These are phyloP conservation scores for Spermophilus dauricus DNA, from an alignment of 2,113 vertebrate species.

Conservation along the genomic window DNA sequence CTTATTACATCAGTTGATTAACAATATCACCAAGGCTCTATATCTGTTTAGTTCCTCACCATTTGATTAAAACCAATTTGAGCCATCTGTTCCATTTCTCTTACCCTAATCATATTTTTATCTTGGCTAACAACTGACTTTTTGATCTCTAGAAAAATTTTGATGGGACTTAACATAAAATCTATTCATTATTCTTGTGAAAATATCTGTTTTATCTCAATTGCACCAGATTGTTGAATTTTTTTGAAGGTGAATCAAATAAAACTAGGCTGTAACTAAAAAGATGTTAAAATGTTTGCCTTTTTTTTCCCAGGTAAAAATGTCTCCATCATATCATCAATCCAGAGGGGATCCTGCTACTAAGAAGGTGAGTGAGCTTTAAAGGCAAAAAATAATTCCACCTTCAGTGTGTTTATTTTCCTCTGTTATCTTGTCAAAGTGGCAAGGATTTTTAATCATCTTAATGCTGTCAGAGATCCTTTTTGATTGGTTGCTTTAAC, in stretches of 20 bases:
- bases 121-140: constrained; percentile 49
- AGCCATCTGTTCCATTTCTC: constrained; percentile 35
- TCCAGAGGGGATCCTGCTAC: constrained; percentile 79
- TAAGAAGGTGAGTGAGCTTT: constrained; percentile 87
- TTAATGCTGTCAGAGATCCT: not conserved
- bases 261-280: constrained; percentile 49
- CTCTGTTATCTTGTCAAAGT: not conserved
- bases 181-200: constrained; percentile 32
- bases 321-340: constrained; percentile 85
- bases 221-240: constrained; percentile 5
- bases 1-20: not conserved
- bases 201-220: constrained; percentile 55
- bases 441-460: not conserved
- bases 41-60: not conserved
- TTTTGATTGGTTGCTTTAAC: constrained; percentile 9
- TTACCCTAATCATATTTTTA: constrained; percentile 37
- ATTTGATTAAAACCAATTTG: constrained; percentile 40
- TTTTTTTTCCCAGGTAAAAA: constrained; percentile 85
- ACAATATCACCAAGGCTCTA: not conserved
- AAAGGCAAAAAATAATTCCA: not conserved
- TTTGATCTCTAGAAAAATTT: constrained; percentile 40
- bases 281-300: constrained; percentile 45
- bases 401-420: not conserved
- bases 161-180: not conserved
- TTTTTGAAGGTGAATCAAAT: constrained; percentile 67